Evolutionary conservation across 1,140 invertebrate species (phyloP), one percentile per base, ranked within the genome.

Genomic region (Panagrolaimus sp.): DNA sequence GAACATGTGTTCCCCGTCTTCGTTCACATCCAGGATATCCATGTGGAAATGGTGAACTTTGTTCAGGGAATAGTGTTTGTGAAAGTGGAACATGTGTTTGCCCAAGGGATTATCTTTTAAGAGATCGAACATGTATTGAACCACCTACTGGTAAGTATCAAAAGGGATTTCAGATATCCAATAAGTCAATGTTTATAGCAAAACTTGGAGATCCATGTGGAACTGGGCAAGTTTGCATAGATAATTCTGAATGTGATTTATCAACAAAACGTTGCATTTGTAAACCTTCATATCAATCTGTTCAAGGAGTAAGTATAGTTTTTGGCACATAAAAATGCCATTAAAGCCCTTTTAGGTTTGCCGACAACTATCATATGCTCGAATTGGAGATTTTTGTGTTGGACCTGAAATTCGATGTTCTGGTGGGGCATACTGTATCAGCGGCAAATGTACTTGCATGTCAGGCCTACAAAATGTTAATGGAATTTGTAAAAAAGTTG

Each of bases 11-110:
- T 17, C 48, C 43, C 28, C 45, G 73, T 38, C 28, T 74, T 0
- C 15, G 74, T 0, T 43, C 52, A 7, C 58, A 76, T 15, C 73
- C 73, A 12, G 72, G 73, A 15, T 65, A 77, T 47, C 73, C 73
- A 15, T 74, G 73, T 47, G 65, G 65, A n/a, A 76, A 73, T 55
- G 64, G 73, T 15, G 71, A 69, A 15, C 17, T 69, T 10, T 69
- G 68, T 24, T 67, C 68, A 14, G 65, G 68, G 6, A 55, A 38
- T 1, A 68, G 65, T 52, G 63, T 69, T 43, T 69, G 68, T 26
- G 43, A 67, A n/a, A 28, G n/a, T 21, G 43, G 45, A 1, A 69
- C 17, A 9, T 69, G 68, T 44, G 63, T 69, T 0, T 69, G 68
- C 14, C 21, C 63, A 17, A n/a, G 67, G 1, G 26, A 28, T 8